A percentile compares a stretch with the other conserved stretches of the same genome.
Evolutionary conservation across 2,113 vertebrate species (phyloP).

Genomic region (Origma solitaria): DNA sequence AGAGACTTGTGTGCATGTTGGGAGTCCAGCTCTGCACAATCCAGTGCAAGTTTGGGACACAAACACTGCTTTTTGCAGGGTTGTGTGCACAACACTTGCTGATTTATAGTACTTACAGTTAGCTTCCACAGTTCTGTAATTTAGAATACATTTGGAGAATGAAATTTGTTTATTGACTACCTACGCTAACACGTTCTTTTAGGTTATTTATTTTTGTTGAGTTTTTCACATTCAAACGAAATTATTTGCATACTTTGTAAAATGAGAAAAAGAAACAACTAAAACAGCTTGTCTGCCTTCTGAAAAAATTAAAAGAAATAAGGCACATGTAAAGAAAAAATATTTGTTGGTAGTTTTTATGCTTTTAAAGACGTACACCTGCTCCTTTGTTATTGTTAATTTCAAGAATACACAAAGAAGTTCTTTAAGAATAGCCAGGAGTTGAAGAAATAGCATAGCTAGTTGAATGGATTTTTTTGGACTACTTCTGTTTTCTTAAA

Average conservation of each 20-base stretch:
- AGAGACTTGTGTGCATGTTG: fast-evolving
- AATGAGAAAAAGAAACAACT: neutral
- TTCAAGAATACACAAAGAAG: neutral
- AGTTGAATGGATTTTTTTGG: neutral
- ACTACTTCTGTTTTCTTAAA: neutral
- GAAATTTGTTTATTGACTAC: too few relatives aligned
- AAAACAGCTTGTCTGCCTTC: neutral
- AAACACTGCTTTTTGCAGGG: fast-evolving
- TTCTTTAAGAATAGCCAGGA: neutral
- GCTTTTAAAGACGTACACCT: neutral
- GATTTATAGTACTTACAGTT: neutral
- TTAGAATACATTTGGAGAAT: neutral
- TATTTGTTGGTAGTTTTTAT: neutral
- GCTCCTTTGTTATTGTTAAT: neutral
- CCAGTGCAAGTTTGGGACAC: neutral
- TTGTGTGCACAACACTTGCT: neutral
- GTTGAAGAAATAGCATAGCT: neutral
- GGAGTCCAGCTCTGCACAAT: neutral
- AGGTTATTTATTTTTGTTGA: neutral
- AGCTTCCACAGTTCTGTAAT: neutral
- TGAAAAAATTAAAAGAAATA: neutral
- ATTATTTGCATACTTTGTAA: neutral
- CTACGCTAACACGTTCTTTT: neutral
- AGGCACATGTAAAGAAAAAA: neutral
- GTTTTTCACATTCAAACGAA: neutral